These are phyloP conservation scores for Calameuta idolon DNA, from an alignment of 2,888 invertebrate species.

Conservation along the genomic window DNA sequence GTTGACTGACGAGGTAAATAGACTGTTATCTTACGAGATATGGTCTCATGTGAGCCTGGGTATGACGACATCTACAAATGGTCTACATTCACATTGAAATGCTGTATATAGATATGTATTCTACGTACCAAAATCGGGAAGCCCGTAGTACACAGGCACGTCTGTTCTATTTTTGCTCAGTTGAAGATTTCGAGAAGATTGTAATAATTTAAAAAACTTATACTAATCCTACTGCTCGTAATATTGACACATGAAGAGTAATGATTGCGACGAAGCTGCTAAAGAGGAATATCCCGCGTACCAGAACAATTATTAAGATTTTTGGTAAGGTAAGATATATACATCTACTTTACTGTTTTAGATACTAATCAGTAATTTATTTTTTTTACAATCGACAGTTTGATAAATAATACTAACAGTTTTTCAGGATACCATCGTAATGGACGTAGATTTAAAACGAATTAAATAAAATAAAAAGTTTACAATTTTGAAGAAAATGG, in stretches of 20 bases:
- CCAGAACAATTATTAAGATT: background rate
- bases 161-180: too few relatives aligned
- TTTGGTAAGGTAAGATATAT: background rate
- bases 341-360: background rate
- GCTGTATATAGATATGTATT: too few relatives aligned
- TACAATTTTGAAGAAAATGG: background rate
- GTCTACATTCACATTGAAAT: too few relatives aligned
- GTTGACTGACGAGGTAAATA: too few relatives aligned
- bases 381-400: background rate
- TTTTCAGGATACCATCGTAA: background rate
- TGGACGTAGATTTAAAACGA: background rate
- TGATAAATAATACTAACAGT: background rate
- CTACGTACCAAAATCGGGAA: too few relatives aligned
- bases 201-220: background rate
- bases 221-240: background rate
- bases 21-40: too few relatives aligned
- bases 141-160: too few relatives aligned
- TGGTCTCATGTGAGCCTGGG: too few relatives aligned
- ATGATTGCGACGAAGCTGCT: background rate
- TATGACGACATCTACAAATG: too few relatives aligned
- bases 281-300: background rate
- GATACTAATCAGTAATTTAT: background rate
- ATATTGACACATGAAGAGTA: background rate
- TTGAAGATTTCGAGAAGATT: background rate
- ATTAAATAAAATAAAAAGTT: background rate